phyloP scores from a whole-genome alignment of 2,888 invertebrate species.

The Lithophane socia region DNA sequence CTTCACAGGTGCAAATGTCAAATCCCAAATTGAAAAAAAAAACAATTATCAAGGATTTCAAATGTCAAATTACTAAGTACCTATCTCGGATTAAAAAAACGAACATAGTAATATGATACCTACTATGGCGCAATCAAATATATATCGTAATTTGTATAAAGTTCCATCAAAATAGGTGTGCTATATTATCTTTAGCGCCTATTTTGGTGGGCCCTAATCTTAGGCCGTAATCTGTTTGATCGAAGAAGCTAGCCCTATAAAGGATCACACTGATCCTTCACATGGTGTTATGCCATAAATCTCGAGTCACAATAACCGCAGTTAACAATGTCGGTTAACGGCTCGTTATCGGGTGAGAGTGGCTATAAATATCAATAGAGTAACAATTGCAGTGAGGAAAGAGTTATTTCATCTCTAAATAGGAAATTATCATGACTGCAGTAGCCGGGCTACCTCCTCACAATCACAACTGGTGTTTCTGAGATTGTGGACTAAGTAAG shows the following conservation, averaged over 20 bases:
- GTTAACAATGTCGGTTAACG: conserved; percentile 34
- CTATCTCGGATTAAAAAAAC: too few relatives aligned
- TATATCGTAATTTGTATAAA: background rate
- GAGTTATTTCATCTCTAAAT: conserved; percentile 31
- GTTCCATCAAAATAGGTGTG: background rate
- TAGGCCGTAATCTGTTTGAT: background rate
- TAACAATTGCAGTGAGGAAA: conserved; percentile 38
- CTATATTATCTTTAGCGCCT: background rate
- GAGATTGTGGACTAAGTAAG: background rate
- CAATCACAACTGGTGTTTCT: background rate
- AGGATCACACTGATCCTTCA: background rate
- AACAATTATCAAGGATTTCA: too few relatives aligned
- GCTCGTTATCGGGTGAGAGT: conserved; percentile 52
- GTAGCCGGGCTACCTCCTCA: background rate
- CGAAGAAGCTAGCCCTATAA: background rate
- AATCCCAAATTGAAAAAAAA: too few relatives aligned
- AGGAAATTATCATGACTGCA: conserved; percentile 16
- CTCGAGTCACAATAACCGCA: conserved; percentile 36
- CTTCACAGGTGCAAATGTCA: too few relatives aligned
- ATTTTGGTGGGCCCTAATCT: background rate
- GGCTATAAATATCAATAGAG: conserved; percentile 45
- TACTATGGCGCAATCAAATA: background rate
- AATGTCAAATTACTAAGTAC: too few relatives aligned
- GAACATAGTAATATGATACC: too few relatives aligned
- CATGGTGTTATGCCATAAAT: conserved; percentile 30